A percentile compares a stretch with the other conserved stretches of the same genome.
Evolutionary conservation across 1,140 invertebrate species (phyloP).

Genomic region (Pseudomyrmex flavicornis): DNA sequence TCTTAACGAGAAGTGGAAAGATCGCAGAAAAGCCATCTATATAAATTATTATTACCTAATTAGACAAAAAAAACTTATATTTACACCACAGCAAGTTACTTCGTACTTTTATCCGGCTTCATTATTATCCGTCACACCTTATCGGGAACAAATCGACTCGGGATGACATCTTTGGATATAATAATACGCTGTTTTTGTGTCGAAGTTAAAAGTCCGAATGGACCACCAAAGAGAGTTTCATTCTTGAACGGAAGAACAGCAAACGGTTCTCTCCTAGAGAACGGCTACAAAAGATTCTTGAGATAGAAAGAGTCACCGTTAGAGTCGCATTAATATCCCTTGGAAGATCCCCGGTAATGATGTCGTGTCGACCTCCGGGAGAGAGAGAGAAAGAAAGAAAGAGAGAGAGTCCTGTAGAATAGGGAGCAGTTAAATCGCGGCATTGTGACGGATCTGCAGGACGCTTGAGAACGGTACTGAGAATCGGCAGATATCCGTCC

Average conservation of each 20-base stretch:
- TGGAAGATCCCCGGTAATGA: constrained; percentile 63
- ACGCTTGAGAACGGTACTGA: constrained; percentile 66
- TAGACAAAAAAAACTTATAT: no score
- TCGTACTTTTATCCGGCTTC: neutral
- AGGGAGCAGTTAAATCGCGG: constrained; percentile 72
- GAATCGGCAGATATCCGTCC: constrained; percentile 63
- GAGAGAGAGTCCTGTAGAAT: constrained; percentile 66
- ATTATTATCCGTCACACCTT: neutral
- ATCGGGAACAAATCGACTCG: constrained; percentile 41
- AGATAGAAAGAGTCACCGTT: constrained; percentile 62
- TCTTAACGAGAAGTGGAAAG: neutral
- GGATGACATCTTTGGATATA: constrained; percentile 18
- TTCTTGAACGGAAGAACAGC: constrained; percentile 39
- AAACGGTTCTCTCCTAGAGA: constrained; percentile 17
- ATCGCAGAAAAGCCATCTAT: neutral
- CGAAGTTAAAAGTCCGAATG: neutral
- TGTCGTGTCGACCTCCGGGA: constrained; percentile 48
- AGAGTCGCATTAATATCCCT: constrained; percentile 72
- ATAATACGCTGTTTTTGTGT: constrained; percentile 35
- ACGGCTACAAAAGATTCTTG: constrained; percentile 13
- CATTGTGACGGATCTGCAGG: constrained; percentile 70
- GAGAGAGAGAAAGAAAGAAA: neutral
- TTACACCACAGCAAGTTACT: neutral
- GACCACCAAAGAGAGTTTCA: constrained; percentile 48
- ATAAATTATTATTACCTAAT: neutral